Conservation (phyloP, 2,797 vertebrate species). For the Morelia viridis region DNA sequence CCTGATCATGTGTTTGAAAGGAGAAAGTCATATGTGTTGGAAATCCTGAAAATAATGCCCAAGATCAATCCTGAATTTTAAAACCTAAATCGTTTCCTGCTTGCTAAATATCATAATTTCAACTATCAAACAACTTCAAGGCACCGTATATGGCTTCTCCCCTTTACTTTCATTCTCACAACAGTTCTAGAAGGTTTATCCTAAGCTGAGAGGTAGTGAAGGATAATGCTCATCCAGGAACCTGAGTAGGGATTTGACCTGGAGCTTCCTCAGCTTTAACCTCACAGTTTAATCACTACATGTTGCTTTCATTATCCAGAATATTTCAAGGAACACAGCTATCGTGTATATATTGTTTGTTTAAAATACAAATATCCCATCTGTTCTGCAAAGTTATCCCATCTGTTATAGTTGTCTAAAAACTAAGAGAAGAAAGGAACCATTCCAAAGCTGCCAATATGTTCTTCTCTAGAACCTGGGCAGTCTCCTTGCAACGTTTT, state of each 20-base stretch:
- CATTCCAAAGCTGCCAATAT: slow-evolving; percentile 7
- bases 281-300: background rate
- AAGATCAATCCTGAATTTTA: background rate
- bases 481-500: slow-evolving; percentile 59
- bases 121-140: background rate
- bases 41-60: no score
- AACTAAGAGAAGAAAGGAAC: background rate
- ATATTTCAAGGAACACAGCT: background rate
- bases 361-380: background rate
- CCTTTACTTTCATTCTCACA: background rate
- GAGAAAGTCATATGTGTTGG: no score
- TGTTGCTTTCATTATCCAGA: background rate
- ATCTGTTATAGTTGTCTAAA: background rate
- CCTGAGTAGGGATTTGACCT: background rate
- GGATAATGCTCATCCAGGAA: no score
- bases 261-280: background rate
- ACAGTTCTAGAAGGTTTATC: background rate
- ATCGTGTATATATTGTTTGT: background rate
- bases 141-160: background rate
- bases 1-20: no score
- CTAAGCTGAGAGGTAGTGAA: background rate
- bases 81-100: background rate
- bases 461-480: slow-evolving; percentile 53
- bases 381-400: background rate
- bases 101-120: no score